Base-by-base conservation (phyloP, 2,797 vertebrate genomes). In the Selene dorsalis region DNA sequence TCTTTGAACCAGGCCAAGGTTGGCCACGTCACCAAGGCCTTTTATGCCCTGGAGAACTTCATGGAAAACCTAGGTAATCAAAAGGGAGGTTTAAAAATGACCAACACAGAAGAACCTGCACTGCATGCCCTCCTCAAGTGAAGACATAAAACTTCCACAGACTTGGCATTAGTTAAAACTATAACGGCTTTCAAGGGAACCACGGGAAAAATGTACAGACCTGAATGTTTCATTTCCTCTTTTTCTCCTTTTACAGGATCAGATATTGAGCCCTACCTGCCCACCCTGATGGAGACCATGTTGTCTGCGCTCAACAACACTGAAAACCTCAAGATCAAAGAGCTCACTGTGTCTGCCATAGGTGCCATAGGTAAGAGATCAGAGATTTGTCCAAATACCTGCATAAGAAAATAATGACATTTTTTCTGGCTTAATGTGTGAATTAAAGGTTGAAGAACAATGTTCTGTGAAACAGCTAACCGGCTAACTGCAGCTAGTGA, bases 31-130 rank as follows among this genome's bases (percentile, higher is more conserved):
- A 96, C 96, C 1, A 97, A 96, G 87, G 96, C 95, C 47, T 98
- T 96, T 90, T 98, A 97, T 10, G 96, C 97, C 3, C 90, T 98
- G 53, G 97, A 97, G 91, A 98, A 97, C 91, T 97, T 97, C 60
- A 93, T 97, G 89, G 96, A 98, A 87, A 97, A 96, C 78, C 90
- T 98, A 6, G 97, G 97, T 98, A 87, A 88, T 75, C 1, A n/a
- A 48, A 59, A 53, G 4, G 59, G 38, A 32, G 0, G 1, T 43
- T 73, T 26, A 60, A 2, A 1, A 55, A 16, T 59, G 12, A 47
- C 43, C 16, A 11, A 32, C 14, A 39, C 32, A 26, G 12, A 18
- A 73, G 4, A 50, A 24, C 0, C 22, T 18, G 2, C 20, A 30
- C 13, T 48, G 4, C 0, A 12, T n/a, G 10, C 4, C 16, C 9